phyloP scores from a whole-genome alignment of 2,113 vertebrate genomes.

The Heterotilapia buettikoferi region DNA sequence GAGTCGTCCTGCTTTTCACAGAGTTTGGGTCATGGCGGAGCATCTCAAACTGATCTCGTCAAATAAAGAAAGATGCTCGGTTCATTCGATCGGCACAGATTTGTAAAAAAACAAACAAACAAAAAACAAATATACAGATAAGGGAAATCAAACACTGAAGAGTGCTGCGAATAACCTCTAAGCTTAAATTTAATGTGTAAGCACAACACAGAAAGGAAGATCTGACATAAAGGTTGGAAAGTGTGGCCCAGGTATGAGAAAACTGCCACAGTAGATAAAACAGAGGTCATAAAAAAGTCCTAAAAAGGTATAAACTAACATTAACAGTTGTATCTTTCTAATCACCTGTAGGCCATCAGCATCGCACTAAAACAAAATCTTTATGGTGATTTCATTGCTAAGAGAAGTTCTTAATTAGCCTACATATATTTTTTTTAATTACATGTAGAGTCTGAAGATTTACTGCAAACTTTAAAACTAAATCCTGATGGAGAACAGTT shows the following conservation, averaged over 20 bases:
- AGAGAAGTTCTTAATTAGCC: slow-evolving; percentile 42
- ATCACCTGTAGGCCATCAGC: slow-evolving; percentile 1
- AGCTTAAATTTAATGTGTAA: not conserved
- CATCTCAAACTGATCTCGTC: slow-evolving; percentile 27
- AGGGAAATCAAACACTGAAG: not conserved
- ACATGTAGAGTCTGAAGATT: slow-evolving; percentile 26
- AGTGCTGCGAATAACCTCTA: not conserved
- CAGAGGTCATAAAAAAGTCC: not conserved
- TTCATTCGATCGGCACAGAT: not conserved
- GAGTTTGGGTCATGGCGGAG: slow-evolving; percentile 49
- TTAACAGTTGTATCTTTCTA: not conserved
- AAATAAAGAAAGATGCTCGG: not conserved
- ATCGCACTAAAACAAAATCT: not conserved
- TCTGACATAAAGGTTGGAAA: not conserved
- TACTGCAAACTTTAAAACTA: slow-evolving; percentile 54
- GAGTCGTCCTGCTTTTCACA: slow-evolving; percentile 48
- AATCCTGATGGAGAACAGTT: slow-evolving; percentile 44
- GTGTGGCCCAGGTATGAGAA: not conserved
- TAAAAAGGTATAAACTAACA: not conserved
- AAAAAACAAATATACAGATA: not conserved
- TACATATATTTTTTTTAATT: slow-evolving; percentile 22
- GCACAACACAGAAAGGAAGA: not conserved
- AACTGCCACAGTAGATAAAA: not conserved
- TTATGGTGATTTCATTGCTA: slow-evolving; percentile 1
- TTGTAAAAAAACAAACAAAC: not conserved